Percentiles rank a stretch among this genome's conserved stretches.
These are phyloP conservation scores for Dasypogon diadema DNA, from an alignment of 2,888 invertebrate species.

Conservation along the genomic window DNA sequence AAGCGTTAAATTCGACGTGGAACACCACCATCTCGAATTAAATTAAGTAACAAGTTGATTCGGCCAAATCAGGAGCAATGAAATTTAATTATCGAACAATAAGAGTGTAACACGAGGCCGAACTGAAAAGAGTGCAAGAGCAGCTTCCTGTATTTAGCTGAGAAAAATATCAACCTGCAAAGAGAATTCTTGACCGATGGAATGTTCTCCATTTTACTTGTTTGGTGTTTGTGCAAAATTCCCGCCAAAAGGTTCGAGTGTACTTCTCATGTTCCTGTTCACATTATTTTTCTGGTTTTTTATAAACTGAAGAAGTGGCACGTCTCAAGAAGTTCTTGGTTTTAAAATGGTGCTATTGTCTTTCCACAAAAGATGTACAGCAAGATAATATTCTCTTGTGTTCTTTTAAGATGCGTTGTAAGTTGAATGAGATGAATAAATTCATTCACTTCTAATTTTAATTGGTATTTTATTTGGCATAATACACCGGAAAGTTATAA, in stretches of 20 bases:
- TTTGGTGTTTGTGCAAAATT: not conserved
- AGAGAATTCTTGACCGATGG: not conserved
- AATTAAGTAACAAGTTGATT: conserved; percentile 49
- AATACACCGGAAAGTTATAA: no score
- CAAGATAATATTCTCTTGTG: no score
- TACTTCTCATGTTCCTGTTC: not conserved
- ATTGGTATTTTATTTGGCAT: no score
- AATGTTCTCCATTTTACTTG: not conserved
- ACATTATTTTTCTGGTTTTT: conserved; percentile 18
- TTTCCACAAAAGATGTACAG: no score
- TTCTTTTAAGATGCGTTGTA: no score
- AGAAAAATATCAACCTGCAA: not conserved
- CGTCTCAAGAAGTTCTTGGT: no score
- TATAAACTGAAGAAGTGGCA: not conserved
- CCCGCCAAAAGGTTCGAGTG: conserved; percentile 3
- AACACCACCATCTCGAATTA: conserved; percentile 43
- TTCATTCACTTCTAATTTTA: no score
- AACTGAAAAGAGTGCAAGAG: not conserved
- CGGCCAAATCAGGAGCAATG: conserved; percentile 45
- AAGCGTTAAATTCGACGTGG: conserved; percentile 50
- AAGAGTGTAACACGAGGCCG: conserved; percentile 14
- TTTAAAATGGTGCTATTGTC: no score
- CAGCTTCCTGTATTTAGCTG: conserved; percentile 13
- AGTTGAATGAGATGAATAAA: no score
- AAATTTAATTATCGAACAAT: conserved; percentile 48